These are phyloP conservation scores for Eremobia ochroleuca DNA, from an alignment of 2,888 invertebrate genomes.

Conservation along the genomic window DNA sequence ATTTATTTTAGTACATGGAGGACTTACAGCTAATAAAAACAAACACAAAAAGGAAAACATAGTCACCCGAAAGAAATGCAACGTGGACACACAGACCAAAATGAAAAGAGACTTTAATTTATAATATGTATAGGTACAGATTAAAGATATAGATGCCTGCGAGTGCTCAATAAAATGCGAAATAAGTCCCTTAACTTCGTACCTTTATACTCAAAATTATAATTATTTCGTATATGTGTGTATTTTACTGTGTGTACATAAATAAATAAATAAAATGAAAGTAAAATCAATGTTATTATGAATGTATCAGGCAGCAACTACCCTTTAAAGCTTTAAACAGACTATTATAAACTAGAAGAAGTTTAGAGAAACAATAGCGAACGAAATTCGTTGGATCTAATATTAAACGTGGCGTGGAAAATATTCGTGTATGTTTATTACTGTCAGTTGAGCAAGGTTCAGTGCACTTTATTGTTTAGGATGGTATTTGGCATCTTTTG, in stretches of 20 bases:
- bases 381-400: slow-evolving; percentile 76
- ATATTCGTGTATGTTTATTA: slow-evolving; percentile 74
- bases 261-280: not conserved
- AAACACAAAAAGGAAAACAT: no score
- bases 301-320: slow-evolving; percentile 13
- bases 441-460: slow-evolving; percentile 51
- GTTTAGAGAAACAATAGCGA: slow-evolving; percentile 76
- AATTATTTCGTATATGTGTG: no score
- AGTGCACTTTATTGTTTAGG: slow-evolving; percentile 52
- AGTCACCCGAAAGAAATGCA: no score
- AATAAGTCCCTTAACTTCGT: not conserved
- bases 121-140: not conserved
- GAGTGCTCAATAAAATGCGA: not conserved
- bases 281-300: not conserved
- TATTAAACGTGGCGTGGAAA: slow-evolving; percentile 77
- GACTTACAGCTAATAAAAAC: no score
- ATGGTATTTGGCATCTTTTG: slow-evolving; percentile 37
- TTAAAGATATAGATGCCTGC: not conserved
- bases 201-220: no score
- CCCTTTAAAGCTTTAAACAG: slow-evolving; percentile 63
- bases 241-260: no score
- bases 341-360: slow-evolving; percentile 69
- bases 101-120: not conserved
- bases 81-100: not conserved
- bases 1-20: no score